Base-by-base conservation (phyloP, 2,888 invertebrate genomes). In the Abrostola triplasia region DNA sequence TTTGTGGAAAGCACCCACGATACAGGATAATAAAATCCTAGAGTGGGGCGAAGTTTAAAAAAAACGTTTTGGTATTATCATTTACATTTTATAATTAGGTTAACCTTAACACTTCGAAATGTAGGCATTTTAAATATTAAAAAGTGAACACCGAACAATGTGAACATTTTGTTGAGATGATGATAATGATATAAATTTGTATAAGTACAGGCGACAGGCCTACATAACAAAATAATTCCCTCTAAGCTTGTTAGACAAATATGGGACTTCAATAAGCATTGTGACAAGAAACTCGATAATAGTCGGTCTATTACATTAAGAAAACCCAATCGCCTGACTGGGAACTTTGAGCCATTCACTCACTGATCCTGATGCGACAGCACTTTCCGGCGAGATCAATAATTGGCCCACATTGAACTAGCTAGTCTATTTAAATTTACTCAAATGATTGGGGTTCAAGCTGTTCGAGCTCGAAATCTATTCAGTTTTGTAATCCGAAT, bases 331-430 rank as follows among this genome's bases (percentile, higher is more conserved):
- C 77, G 74, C 51, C 68, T 66, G 69, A 70, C 72, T 70, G 75
- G 74, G 70, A 77, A 74, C 74, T 77, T 75, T 70, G 73, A 73
- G 79, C 78, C 73, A 82, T 83, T 80, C 81, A 80, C 81, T 82
- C 75, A 60, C 76, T 71, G 80, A 77, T 77, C 77, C 73, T 78
- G 74, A 73, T 81, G 84, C 82, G 78, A 60, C 68, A 69, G 85
- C 85, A 79, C 58, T 81, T 84, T 82, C 63, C 49, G 57, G 38
- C 50, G 63, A 67, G 77, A 82, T 84, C 84, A 79, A 84, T 84
- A 79, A 74, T 80, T 73, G 63, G 71, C 70, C 68, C 71, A 77
- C 64, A 73, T 77, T 70, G 51, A 49, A 63, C 51, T 66, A 61
- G 60, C 63, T 72, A 65, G 56, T 68, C 58, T 60, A 59, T 63